Conservation (phyloP, 2,888 invertebrate genomes). For the Monopis laevigella region DNA sequence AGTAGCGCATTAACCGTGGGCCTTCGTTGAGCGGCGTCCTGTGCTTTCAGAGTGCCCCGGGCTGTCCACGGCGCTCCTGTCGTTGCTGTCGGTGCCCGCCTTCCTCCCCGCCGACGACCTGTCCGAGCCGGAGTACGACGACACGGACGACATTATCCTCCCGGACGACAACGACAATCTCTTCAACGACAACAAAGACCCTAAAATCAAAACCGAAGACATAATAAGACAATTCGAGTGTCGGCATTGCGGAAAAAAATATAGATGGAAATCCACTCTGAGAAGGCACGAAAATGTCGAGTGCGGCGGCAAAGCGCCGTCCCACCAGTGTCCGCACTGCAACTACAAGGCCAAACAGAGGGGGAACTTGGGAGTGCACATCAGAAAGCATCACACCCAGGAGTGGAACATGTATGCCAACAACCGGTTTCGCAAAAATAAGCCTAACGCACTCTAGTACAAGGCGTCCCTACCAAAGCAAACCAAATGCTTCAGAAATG, state of each 20-base stretch:
- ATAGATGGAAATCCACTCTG: slow-evolving; percentile 87
- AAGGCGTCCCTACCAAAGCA: too few species aligned
- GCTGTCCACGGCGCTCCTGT: slow-evolving; percentile 54
- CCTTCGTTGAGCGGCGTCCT: slow-evolving; percentile 50
- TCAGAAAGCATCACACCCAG: slow-evolving; percentile 77
- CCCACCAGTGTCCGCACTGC: slow-evolving; percentile 83
- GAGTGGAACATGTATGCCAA: slow-evolving; percentile 63
- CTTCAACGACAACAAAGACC: slow-evolving; percentile 50
- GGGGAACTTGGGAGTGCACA: slow-evolving; percentile 84
- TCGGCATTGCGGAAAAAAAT: slow-evolving; percentile 85
- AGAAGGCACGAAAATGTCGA: slow-evolving; percentile 85
- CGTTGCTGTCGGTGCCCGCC: slow-evolving; percentile 48
- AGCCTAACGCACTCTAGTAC: too few species aligned
- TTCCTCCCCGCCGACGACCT: slow-evolving; percentile 27
- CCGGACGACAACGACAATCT: slow-evolving; percentile 35
- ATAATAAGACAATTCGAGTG: slow-evolving; percentile 76
- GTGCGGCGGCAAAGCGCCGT: slow-evolving; percentile 84
- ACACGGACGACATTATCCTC: slow-evolving; percentile 46
- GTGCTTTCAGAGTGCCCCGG: slow-evolving; percentile 56
- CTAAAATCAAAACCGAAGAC: slow-evolving; percentile 60
- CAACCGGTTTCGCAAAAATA: slow-evolving; percentile 56
- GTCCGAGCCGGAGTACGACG: slow-evolving; percentile 42
- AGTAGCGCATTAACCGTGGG: slow-evolving; percentile 45
- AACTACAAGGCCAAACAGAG: slow-evolving; percentile 82
- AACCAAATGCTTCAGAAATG: too few species aligned